phyloP scores from a whole-genome alignment of 1,140 invertebrate species.

The Wiebesia pumilae region DNA sequence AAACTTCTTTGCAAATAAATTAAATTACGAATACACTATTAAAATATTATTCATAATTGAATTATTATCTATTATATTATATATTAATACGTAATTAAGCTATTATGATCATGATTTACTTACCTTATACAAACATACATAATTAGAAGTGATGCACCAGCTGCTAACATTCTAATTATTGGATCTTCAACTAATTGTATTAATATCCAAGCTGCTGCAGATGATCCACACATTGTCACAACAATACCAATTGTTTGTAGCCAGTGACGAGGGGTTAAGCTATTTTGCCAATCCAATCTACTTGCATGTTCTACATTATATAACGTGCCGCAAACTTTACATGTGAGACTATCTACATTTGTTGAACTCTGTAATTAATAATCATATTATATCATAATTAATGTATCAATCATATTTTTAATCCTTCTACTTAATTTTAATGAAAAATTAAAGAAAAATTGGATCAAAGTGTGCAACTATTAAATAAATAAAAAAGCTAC shows the following conservation, averaged over 20 bases:
- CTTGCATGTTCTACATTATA: slow-evolving; percentile 84
- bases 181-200: slow-evolving; percentile 87
- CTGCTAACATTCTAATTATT: slow-evolving; percentile 85
- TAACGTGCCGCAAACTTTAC: slow-evolving; percentile 87
- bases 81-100: too few relatives aligned
- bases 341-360: slow-evolving; percentile 81
- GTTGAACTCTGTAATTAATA: slow-evolving; percentile 77
- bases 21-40: too few relatives aligned
- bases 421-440: too few relatives aligned
- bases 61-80: too few relatives aligned
- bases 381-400: neutral
- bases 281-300: slow-evolving; percentile 86
- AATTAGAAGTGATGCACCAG: slow-evolving; percentile 86
- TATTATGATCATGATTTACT: slow-evolving; percentile 17
- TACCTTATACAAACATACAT: slow-evolving; percentile 90
- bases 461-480: too few relatives aligned
- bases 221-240: slow-evolving; percentile 82
- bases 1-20: too few relatives aligned
- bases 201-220: slow-evolving; percentile 86
- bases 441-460: too few relatives aligned
- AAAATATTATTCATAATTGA: too few relatives aligned
- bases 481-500: too few relatives aligned
- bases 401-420: neutral
- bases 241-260: slow-evolving; percentile 82
- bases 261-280: slow-evolving; percentile 88